Conservation (phyloP, 2,888 invertebrate species). For the Cosmia pyralina region DNA sequence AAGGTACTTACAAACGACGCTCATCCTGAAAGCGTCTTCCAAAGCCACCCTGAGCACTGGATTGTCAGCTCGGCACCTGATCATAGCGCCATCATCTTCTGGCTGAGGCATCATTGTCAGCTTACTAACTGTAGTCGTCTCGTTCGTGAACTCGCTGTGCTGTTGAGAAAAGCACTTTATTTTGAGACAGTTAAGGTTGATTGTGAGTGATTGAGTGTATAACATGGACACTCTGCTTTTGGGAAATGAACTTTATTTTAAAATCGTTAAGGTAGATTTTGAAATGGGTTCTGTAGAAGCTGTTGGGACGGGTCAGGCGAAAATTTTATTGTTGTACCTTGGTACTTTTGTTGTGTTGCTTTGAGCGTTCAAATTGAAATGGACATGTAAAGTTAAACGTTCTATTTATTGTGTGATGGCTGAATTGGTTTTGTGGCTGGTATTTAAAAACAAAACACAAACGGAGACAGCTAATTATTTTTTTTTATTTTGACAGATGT, state of each 20-base stretch:
- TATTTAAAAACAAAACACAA: neutral
- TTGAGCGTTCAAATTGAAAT: conserved; percentile 18
- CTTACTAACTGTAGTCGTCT: conserved; percentile 93
- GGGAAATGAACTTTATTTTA: conserved; percentile 29
- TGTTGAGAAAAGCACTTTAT: conserved; percentile 72
- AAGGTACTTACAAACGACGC: conserved; percentile 95
- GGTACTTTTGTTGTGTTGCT: neutral
- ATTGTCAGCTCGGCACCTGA: conserved; percentile 96
- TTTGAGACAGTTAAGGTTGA: neutral
- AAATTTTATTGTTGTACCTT: neutral
- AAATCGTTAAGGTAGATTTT: neutral
- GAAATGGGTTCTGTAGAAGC: neutral
- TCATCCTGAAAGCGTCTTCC: conserved; percentile 95
- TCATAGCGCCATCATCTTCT: conserved; percentile 95
- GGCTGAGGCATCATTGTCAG: conserved; percentile 95
- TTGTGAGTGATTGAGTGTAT: conserved; percentile 10
- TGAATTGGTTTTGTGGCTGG: neutral
- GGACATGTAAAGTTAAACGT: neutral
- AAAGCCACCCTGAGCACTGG: conserved; percentile 93
- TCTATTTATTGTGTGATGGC: neutral
- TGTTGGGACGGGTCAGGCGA: neutral
- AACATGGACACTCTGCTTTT: conserved; percentile 87
- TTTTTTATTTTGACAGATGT: no score
- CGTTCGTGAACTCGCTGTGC: conserved; percentile 92
- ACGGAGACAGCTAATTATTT: neutral